These are phyloP conservation scores for Acrobasis suavella DNA, from an alignment of 2,888 invertebrate species.

Conservation along the genomic window DNA sequence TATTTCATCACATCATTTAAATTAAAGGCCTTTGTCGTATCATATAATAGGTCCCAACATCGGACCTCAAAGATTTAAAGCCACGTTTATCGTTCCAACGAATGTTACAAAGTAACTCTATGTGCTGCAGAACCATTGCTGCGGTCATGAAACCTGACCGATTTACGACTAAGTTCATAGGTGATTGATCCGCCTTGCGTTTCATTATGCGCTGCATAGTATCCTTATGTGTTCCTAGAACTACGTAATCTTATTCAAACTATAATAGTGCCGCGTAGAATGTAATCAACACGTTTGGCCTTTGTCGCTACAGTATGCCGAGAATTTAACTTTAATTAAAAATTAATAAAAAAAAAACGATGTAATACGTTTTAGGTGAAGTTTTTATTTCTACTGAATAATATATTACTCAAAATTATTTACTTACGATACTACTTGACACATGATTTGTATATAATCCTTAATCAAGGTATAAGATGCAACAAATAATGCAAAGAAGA, in stretches of 20 bases:
- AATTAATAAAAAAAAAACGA: background rate
- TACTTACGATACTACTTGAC: no score
- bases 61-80: background rate
- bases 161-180: constrained; percentile 59
- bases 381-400: no score
- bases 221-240: constrained; percentile 12
- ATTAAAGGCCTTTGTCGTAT: constrained; percentile 8
- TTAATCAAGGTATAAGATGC: no score
- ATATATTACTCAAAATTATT: no score
- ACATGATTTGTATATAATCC: no score
- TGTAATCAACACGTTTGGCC: constrained; percentile 8
- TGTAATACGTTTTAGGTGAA: no score
- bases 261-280: background rate
- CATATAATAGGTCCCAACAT: background rate
- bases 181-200: constrained; percentile 53
- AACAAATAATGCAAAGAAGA: no score
- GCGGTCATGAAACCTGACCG: constrained; percentile 51
- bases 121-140: constrained; percentile 38
- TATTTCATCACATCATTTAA: background rate
- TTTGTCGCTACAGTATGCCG: background rate
- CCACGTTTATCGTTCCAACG: constrained; percentile 9
- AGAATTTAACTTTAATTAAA: background rate
- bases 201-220: constrained; percentile 36
- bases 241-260: constrained; percentile 10
- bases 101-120: constrained; percentile 33